Evolutionary conservation across 1,140 invertebrate species (phyloP), one percentile per base, ranked within the genome.

Genomic region (Solenopsis invicta): DNA sequence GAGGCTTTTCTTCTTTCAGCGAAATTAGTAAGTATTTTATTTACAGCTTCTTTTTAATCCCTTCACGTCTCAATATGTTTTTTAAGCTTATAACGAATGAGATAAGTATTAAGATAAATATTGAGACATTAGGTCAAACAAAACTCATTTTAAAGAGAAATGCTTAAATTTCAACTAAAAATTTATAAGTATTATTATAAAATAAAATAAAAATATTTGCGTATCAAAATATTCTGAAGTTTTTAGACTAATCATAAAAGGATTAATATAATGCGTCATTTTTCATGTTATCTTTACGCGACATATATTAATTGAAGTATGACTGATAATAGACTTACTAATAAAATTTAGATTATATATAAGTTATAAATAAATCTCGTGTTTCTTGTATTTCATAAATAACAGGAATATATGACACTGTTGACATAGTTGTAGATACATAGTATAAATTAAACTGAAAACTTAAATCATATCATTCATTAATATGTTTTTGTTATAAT

Each of bases 11-110:
- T 67, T 21, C n/a, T 45, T 10, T 2, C 3, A 66, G 10, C 10
- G 8, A 41, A 67, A 67, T 21, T 21, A 67, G 64, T 67, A 67
- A 67, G 64, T 67, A 67, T 67, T 67, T 41, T 21, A 67, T 41
- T 67, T 4, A 4, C n/a, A 12, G 1, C 9, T 66, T 66, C 41
- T 62, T 34, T 24, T 34, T 62, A 34, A 24, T 13, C 13, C 0
- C 13, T 62, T 8, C 4, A 62, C 34, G 6, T 62, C 1, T 21
- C n/a, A 21, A 56, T 48, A 48, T 56, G 54, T 56, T 21, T 21
- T 56, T 56, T n/a, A 56, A n/a, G n/a, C n/a, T 9, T 56, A 56
- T n/a, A 61, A 29, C 24, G n/a, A n/a, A n/a, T n/a, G n/a, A n/a
- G n/a, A n/a, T n/a, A n/a, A n/a, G n/a, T n/a, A n/a, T 61, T 12